Base-by-base conservation (phyloP, 2,797 vertebrate genomes). In the Enteromius afrohamiltoni region DNA sequence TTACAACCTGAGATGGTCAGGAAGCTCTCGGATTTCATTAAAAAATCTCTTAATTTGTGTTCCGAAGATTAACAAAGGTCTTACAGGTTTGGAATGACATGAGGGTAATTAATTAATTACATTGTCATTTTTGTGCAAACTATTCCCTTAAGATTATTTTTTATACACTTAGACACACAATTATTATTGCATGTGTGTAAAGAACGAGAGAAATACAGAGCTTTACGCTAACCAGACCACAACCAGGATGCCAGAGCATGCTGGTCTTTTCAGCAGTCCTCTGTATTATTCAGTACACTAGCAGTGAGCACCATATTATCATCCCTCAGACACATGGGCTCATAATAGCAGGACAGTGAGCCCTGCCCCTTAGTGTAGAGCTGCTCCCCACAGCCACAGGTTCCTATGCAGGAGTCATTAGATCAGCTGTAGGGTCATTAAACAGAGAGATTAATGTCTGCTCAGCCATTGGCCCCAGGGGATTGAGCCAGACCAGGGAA, bases 401-500 rank as follows among this genome's bases (percentile, higher is more conserved):
- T 90, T 86, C 87, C 88, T 92, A 89, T 92, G 87, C 90, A 88
- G 88, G 91, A 88, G 88, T 92, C 92, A 94, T 94, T 92, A 92
- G 88, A 92, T 80, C 89, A 88, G 90, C 91, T 91, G 90, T 91
- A 89, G 85, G 87, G 91, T 92, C 91, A 94, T 94, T 94, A 93
- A 93, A 93, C 89, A 90, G 88, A 85, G 88, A 92, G 92, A 94
- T 94, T 92, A 94, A 93, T 92, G 92, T 90, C 91, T 93, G 89
- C 90, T 93, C 93, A 95, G 93, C 89, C 88, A 89, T 88, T 88
- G 89, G 77, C 88, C 93, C 91, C 90, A 80, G 90, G 91, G 92
- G 90, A 92, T 89, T 91, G 87, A 88, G 88, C 89, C 89, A 87
- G 88, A 89, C 86, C 90, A 76, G 42, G 87, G 89, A 74, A 90